Conservation (phyloP, 2,113 vertebrate species). For the Chascanopsetta lugubris region DNA sequence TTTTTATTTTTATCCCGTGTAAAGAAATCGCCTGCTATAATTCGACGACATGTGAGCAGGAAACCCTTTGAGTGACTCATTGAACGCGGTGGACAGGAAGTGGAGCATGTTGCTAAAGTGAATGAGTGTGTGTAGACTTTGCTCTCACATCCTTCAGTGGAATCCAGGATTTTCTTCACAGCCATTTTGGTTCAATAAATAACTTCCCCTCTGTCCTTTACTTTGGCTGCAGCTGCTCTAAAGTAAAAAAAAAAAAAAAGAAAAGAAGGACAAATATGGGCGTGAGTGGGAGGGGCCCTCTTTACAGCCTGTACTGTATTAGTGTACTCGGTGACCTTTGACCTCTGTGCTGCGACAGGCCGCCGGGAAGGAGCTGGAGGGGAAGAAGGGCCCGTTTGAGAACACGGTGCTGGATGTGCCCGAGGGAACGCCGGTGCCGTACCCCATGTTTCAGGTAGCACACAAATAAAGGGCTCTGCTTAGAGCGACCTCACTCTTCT, state of each 20-base stretch:
- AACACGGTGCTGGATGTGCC: conserved; percentile 68
- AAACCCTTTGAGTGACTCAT: conserved; percentile 31
- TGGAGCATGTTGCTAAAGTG: conserved; percentile 14
- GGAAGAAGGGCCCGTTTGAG: conserved; percentile 72
- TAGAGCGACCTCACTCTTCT: not conserved
- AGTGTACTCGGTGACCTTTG: conserved; percentile 18
- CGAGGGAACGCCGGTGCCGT: conserved; percentile 74
- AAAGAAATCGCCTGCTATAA: not conserved
- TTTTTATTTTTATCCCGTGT: not conserved
- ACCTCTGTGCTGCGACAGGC: conserved; percentile 61
- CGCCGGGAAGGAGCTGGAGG: conserved; percentile 70
- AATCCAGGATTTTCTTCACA: conserved; percentile 4
- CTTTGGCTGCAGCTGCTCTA: not conserved
- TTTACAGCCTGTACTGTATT: not conserved
- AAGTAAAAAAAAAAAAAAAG: too few species aligned
- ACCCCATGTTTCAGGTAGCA: conserved; percentile 75
- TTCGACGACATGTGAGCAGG: conserved; percentile 7
- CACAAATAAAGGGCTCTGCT: not conserved
- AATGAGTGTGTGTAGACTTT: conserved; percentile 46
- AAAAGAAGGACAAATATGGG: conserved; percentile 32
- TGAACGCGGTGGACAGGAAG: conserved; percentile 7
- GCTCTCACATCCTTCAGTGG: conserved; percentile 28
- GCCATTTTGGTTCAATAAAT: conserved; percentile 72
- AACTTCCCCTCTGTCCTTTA: conserved; percentile 50
- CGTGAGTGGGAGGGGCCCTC: conserved; percentile 1